Conservation (phyloP, 2,797 vertebrate genomes). For the Darevskia mixta region DNA sequence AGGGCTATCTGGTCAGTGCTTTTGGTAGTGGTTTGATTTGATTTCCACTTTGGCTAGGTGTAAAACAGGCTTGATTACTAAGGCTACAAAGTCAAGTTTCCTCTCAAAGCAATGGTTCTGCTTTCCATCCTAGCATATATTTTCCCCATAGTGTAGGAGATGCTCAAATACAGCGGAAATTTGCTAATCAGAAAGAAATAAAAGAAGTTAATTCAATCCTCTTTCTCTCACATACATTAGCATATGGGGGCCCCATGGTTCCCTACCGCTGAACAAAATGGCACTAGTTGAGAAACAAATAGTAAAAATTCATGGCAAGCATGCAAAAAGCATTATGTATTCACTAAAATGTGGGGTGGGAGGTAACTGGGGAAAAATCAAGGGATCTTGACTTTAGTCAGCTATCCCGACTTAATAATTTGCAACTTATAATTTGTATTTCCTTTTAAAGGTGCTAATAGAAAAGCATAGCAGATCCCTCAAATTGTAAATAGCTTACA, state of each 20-base stretch:
- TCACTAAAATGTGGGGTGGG: background rate
- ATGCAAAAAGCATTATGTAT: background rate
- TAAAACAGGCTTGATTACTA: constrained; percentile 1
- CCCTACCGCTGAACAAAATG: background rate
- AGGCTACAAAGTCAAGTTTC: constrained; percentile 13
- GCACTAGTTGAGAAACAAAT: background rate
- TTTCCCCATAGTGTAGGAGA: background rate
- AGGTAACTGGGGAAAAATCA: background rate
- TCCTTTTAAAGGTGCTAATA: constrained; percentile 59
- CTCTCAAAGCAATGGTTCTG: constrained; percentile 1
- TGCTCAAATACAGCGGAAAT: background rate
- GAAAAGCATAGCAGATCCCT: constrained; percentile 46
- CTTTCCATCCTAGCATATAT: background rate
- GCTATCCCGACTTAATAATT: constrained; percentile 33
- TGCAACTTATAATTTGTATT: constrained; percentile 62
- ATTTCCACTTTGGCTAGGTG: background rate
- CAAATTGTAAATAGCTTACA: background rate
- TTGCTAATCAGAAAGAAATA: background rate
- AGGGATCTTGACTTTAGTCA: background rate
- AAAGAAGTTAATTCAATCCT: background rate
- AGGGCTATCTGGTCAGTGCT: background rate
- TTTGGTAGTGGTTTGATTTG: background rate
- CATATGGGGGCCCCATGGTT: background rate
- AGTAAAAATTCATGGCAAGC: background rate
- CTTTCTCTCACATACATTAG: no score